Evolutionary conservation across 1,140 invertebrate genomes (phyloP).

Genomic region (Pogonomyrmex barbatus): DNA sequence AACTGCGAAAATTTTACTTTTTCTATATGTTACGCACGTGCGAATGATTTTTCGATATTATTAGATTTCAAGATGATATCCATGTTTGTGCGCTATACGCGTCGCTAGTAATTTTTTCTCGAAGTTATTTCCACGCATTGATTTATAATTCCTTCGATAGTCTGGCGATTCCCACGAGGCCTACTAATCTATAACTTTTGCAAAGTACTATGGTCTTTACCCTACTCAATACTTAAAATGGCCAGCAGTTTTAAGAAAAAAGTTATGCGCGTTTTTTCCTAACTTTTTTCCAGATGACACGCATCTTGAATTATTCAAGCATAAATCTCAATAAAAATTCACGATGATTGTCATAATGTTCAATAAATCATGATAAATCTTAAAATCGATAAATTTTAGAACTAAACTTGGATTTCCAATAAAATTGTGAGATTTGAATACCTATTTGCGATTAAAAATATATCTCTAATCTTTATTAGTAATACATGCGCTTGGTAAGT

Average conservation of each 20-base stretch:
- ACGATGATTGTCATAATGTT: neutral
- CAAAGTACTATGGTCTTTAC: constrained; percentile 17
- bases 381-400: neutral
- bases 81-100: constrained; percentile 11
- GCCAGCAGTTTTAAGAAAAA: constrained; percentile 27
- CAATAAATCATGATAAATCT: neutral
- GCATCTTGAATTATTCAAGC: constrained; percentile 33
- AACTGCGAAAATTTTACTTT: constrained; percentile 6
- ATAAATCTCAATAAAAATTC: neutral
- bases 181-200: constrained; percentile 51
- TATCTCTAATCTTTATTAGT: neutral
- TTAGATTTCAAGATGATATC: neutral
- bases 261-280: constrained; percentile 15
- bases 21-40: neutral
- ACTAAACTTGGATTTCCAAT: neutral
- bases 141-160: constrained; percentile 62
- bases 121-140: constrained; percentile 30
- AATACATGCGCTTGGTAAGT: neutral
- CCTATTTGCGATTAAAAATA: neutral
- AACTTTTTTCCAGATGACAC: neutral
- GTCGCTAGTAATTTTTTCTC: constrained; percentile 33
- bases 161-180: constrained; percentile 44
- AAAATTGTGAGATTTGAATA: neutral
- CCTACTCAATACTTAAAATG: constrained; percentile 36
- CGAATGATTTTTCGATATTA: neutral